Percentiles rank a stretch among this genome's conserved stretches.
Evolutionary conservation across 2,888 invertebrate genomes (phyloP).

Genomic region (Nowickia ferox): DNA sequence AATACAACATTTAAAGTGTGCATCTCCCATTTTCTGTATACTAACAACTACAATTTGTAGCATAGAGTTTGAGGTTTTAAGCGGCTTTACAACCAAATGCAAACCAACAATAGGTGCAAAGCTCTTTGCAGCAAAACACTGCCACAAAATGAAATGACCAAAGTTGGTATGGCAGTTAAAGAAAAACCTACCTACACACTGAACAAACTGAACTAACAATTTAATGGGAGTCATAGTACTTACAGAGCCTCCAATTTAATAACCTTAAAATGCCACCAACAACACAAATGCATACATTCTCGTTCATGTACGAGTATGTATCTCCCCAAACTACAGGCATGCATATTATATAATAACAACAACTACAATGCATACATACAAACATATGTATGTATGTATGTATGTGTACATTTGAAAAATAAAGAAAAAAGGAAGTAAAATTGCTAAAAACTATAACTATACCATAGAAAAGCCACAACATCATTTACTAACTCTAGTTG

Average conservation of each 20-base stretch:
- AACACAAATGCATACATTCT: background rate
- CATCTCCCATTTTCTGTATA: constrained; percentile 43
- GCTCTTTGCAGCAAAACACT: constrained; percentile 28
- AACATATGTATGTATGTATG: too few relatives aligned
- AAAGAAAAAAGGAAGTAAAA: constrained; percentile 25
- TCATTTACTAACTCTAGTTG: constrained; percentile 8
- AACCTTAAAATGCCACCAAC: constrained; percentile 47
- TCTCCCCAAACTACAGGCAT: background rate
- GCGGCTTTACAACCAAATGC: constrained; percentile 50
- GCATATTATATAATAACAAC: constrained; percentile 46
- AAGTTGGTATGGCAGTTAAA: constrained; percentile 9
- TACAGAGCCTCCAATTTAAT: constrained; percentile 45
- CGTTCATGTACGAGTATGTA: background rate
- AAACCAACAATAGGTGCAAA: constrained; percentile 60
- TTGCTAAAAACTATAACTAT: constrained; percentile 2
- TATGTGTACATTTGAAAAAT: constrained; percentile 3
- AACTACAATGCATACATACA: background rate
- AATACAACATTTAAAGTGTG: constrained; percentile 8
- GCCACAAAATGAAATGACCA: constrained; percentile 47
- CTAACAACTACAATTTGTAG: constrained; percentile 25
- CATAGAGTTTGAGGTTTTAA: constrained; percentile 54
- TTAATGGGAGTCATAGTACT: constrained; percentile 48
- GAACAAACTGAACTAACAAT: background rate
- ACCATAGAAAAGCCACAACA: constrained; percentile 9
- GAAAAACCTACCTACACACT: background rate